These are phyloP conservation scores for Hemibagrus guttatus DNA, from an alignment of 2,797 vertebrate genomes.

Conservation along the genomic window DNA sequence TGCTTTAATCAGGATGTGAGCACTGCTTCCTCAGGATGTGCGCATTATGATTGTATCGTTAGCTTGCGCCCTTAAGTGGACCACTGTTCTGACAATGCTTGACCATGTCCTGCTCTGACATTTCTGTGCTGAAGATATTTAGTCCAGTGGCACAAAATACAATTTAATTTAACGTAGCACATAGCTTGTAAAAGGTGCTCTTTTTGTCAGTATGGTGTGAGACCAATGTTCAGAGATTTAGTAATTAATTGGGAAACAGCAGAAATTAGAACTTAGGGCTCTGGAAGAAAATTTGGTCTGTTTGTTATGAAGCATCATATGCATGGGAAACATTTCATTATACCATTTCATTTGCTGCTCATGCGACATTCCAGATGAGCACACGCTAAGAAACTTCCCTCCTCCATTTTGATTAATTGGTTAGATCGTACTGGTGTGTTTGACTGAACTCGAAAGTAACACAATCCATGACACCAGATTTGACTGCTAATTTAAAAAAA, in stretches of 20 bases:
- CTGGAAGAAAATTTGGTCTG: too few species aligned
- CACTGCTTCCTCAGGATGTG: constrained; percentile 56
- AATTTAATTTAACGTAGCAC: not conserved
- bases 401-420: not conserved
- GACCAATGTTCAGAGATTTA: not conserved
- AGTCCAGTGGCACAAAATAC: not conserved
- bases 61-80: constrained; percentile 24
- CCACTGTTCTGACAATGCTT: not conserved
- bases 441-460: not conserved
- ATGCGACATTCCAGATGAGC: not conserved
- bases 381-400: not conserved
- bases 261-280: too few species aligned
- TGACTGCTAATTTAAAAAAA: not conserved
- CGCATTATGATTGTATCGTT: constrained; percentile 21
- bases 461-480: not conserved
- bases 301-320: too few species aligned
- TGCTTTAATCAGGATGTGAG: constrained; percentile 39
- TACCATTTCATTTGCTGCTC: not conserved
- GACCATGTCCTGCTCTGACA: not conserved
- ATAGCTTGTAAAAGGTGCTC: not conserved
- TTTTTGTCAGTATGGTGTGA: not conserved
- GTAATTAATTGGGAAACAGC: too few species aligned
- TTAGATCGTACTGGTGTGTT: not conserved
- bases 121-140: not conserved
- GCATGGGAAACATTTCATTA: too few species aligned